phyloP scores from a whole-genome alignment of 2,888 invertebrate genomes.

The Seira sanloemensis region DNA sequence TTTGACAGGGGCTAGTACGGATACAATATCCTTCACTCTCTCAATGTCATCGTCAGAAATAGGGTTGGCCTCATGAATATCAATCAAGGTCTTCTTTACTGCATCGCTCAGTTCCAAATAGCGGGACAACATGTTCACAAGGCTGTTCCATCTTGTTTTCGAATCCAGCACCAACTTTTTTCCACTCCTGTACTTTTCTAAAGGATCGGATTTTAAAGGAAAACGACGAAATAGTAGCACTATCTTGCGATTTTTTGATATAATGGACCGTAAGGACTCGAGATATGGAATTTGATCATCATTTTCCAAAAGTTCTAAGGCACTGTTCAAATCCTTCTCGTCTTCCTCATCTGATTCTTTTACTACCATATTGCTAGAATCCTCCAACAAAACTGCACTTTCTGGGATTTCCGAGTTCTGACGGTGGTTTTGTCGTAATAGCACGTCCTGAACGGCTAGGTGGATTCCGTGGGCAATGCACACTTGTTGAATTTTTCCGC shows the following conservation, averaged over 20 bases:
- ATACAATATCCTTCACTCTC: neutral
- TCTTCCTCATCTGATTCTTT: neutral
- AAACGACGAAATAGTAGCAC: conserved; percentile 14
- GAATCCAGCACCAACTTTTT: neutral
- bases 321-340: neutral
- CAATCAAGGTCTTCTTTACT: conserved; percentile 19
- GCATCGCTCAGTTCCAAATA: neutral
- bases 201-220: neutral
- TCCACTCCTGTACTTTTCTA: neutral
- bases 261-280: neutral
- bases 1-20: conserved; percentile 16
- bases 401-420: neutral
- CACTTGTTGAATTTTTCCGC: neutral
- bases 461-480: conserved; percentile 31
- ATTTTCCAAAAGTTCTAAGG: neutral
- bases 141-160: conserved; percentile 22
- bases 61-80: neutral
- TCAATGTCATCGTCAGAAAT: neutral
- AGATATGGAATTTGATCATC: neutral
- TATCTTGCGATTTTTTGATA: neutral
- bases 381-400: neutral
- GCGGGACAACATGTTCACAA: conserved; percentile 2
- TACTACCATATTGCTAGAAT: neutral
- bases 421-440: neutral
- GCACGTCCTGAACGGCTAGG: neutral